A percentile compares a stretch with the other conserved stretches of the same genome.
Evolutionary conservation across 2,113 vertebrate species (phyloP).

Genomic region (Piaya cayana): DNA sequence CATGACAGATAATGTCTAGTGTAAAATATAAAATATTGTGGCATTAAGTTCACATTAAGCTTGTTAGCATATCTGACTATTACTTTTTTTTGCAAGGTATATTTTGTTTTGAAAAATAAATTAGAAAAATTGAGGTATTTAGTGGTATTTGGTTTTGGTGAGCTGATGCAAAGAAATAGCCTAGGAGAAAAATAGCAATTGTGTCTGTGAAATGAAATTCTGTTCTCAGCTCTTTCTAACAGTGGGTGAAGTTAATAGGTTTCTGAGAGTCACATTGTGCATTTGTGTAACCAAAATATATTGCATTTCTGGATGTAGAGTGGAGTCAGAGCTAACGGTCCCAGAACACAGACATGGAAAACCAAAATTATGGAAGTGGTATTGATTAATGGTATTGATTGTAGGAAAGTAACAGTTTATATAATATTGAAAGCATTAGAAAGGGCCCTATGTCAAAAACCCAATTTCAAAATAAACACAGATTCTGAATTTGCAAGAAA

Average conservation of each 20-base stretch:
- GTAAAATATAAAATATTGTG: not conserved
- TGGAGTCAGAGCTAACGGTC: not conserved
- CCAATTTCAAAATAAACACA: not conserved
- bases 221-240: not conserved
- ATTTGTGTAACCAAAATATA: not conserved
- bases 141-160: not conserved
- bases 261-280: not conserved
- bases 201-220: not conserved
- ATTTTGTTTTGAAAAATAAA: not conserved
- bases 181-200: not conserved
- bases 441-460: not conserved
- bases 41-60: not conserved
- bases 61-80: not conserved
- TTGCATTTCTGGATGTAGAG: not conserved
- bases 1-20: not conserved
- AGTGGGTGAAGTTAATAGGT: not conserved
- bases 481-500: not conserved
- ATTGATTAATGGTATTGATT: not conserved
- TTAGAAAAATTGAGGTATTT: not conserved
- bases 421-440: not conserved
- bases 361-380: not conserved
- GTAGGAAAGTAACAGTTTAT: not conserved
- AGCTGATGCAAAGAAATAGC: not conserved
- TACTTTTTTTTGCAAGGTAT: not conserved
- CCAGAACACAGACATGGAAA: not conserved